Conservation (phyloP, 1,140 invertebrate species). For the Bombus vancouverensis region DNA sequence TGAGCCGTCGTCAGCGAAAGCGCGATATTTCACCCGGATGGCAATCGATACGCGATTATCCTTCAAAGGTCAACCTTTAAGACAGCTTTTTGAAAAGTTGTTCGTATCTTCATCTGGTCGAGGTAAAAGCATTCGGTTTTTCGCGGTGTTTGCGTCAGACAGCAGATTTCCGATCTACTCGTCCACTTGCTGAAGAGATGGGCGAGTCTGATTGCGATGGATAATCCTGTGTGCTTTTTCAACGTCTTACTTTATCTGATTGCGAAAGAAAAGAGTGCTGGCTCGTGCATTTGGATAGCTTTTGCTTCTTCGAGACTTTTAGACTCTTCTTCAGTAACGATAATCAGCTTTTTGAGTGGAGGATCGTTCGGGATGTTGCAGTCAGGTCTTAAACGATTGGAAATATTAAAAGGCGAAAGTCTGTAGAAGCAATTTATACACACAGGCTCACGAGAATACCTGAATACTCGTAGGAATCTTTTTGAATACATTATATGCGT, state of each 20-base stretch:
- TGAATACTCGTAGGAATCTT: too few relatives aligned
- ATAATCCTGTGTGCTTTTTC: constrained; percentile 33
- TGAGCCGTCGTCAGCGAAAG: constrained; percentile 78
- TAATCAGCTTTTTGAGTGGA: not conserved
- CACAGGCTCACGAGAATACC: too few relatives aligned
- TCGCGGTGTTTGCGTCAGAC: constrained; percentile 52
- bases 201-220: constrained; percentile 26
- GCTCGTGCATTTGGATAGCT: not conserved
- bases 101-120: constrained; percentile 54
- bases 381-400: too few relatives aligned
- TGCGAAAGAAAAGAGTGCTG: not conserved
- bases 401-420: too few relatives aligned
- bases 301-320: not conserved
- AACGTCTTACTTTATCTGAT: constrained; percentile 39
- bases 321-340: not conserved
- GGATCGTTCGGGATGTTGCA: too few relatives aligned
- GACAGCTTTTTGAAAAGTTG: not conserved
- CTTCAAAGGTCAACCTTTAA: constrained; percentile 69
- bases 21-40: constrained; percentile 79
- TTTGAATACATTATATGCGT: too few relatives aligned
- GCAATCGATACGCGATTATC: constrained; percentile 73
- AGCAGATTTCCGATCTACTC: constrained; percentile 42
- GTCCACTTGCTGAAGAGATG: constrained; percentile 40
- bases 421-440: too few relatives aligned
- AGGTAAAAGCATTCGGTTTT: constrained; percentile 62